Conservation (phyloP, 2,113 vertebrate genomes). For the Colaptes auratus region DNA sequence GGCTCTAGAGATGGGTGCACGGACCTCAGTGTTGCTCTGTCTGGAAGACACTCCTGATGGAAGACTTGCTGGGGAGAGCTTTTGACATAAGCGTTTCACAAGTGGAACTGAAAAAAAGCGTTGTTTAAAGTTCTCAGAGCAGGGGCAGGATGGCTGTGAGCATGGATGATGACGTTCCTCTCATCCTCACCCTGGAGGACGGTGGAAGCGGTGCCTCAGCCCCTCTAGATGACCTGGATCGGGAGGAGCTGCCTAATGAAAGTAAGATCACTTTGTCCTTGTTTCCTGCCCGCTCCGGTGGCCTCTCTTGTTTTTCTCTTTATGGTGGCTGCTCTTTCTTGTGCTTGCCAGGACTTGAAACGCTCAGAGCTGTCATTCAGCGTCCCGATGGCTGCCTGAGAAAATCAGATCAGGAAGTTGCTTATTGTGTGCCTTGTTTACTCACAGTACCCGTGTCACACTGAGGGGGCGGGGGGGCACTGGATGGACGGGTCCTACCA, state of each 20-base stretch:
- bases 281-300: neutral
- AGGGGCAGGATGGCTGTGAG: constrained; percentile 74
- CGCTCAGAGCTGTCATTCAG: neutral
- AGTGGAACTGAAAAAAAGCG: neutral
- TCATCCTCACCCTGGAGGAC: constrained; percentile 94
- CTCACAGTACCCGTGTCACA: rapidly evolving
- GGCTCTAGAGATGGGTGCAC: neutral
- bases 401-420: neutral
- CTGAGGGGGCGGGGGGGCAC: rapidly evolving
- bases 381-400: rapidly evolving
- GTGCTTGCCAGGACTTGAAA: neutral
- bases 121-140: neutral
- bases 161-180: constrained; percentile 90
- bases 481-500: rapidly evolving
- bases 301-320: neutral
- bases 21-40: rapidly evolving
- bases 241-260: constrained; percentile 77
- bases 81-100: neutral
- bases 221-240: constrained; percentile 70
- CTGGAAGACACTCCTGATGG: constrained; percentile 30
- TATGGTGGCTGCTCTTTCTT: neutral
- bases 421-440: neutral
- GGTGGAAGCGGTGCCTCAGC: constrained; percentile 73
- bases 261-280: constrained; percentile 77
- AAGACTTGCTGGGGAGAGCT: neutral